Base-by-base conservation (phyloP, 2,888 invertebrate genomes). In the Melanophora roralis region DNA sequence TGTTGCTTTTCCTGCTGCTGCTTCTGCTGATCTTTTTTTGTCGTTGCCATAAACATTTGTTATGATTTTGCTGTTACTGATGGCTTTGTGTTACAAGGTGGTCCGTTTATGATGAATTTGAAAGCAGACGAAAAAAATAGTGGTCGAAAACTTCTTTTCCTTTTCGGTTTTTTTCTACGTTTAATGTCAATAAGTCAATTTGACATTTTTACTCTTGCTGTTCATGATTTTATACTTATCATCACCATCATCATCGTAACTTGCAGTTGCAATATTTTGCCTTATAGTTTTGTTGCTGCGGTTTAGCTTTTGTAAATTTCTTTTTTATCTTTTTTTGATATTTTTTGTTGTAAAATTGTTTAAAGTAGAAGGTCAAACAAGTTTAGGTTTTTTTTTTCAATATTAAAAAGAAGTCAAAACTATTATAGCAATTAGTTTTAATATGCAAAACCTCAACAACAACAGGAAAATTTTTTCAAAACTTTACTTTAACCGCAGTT, bases 1-100 rank as follows among this genome's bases (percentile, higher is more conserved):
- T 62, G 55, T n/a, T 14, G 38, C 49, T 51, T 73, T 51, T 36
- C 38, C 9, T 27, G 53, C 47, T 45, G 47, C 8, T 62, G 57
- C 9, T 27, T 49, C 34, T 47, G 34, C 36, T 45, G 36, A 5
- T 32, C 47, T 16, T 21, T 57, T 38, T 40, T 21, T 64, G 23
- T 16, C 40, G 45, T 38, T 75, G 69, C 38, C 59, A 45, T 59
- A 74, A 69, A 60, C 74, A 69, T 79, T 65, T 69, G 69, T 71
- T 71, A 69, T 71, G 47, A 71, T 74, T 60, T n/a, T 40, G 53
- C 12, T 36, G 53, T 59, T 45, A 43, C 9, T 64, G 9, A 32
- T 72, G 49, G 75, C 80, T 75, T 80, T 80, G 75, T 68, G 36
- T 45, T 62, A 67, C 80, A 80, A 80, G 80, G 80, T 80, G 80